Evolutionary conservation across 2,797 vertebrate genomes (phyloP).

Genomic region (Hylomyscus alleni): DNA sequence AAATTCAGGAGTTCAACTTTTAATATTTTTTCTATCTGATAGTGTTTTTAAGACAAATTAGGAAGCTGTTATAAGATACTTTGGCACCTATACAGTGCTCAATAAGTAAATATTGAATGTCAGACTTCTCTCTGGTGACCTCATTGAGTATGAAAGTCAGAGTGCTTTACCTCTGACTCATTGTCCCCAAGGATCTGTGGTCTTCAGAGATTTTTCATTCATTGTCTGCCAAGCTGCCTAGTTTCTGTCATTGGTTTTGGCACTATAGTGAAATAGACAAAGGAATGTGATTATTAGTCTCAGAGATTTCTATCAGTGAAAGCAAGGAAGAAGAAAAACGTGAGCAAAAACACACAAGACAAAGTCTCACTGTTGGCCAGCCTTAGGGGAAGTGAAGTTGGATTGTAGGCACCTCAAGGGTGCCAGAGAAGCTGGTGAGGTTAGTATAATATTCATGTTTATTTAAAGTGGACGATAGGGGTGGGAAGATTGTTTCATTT

Average conservation of each 20-base stretch:
- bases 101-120: conserved; percentile 56
- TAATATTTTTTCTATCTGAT: conserved; percentile 56
- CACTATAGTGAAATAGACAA: conserved; percentile 17
- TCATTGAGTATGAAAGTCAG: conserved; percentile 41
- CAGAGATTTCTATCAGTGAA: conserved; percentile 4
- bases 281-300: background rate
- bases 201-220: conserved; percentile 26
- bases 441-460: conserved; percentile 11
- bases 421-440: background rate
- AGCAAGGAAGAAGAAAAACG: conserved; percentile 36
- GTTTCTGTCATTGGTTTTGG: conserved; percentile 5
- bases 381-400: background rate
- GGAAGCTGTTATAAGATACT: conserved; percentile 24
- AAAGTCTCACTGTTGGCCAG: conserved; percentile 19
- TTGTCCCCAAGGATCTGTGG: conserved; percentile 34
- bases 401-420: background rate
- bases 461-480: background rate
- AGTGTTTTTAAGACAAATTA: conserved; percentile 37
- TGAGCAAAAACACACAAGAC: background rate
- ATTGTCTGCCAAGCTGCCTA: background rate
- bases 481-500: conserved; percentile 58
- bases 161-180: background rate
- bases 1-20: conserved; percentile 6
- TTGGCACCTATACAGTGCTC: conserved; percentile 14
- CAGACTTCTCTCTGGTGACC: conserved; percentile 29